Base-by-base conservation (phyloP, 2,113 vertebrate species). In the Coracopsis vasa region DNA sequence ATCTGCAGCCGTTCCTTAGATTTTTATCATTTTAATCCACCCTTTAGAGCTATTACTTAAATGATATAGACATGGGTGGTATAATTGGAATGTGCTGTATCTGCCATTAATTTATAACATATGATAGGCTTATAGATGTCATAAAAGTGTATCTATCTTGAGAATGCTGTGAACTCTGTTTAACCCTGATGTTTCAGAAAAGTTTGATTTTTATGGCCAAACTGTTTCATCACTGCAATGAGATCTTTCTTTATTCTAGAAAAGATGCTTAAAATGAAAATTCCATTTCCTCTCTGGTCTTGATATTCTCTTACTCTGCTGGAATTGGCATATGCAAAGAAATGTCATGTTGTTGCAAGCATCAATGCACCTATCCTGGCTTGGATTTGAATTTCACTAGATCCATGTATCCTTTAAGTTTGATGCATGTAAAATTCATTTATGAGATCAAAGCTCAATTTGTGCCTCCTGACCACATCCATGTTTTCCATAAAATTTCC, bases 41-140 rank as follows among this genome's bases (percentile, higher is more conserved):
- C 79, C 88, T 97, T 97, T 88, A 95, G 90, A 94, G 80, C 88
- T 94, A 80, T 97, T 96, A 97, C 96, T 95, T 92, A 95, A 94
- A 95, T 90, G 69, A 78, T 88, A 93, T 69, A 94, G 96, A 94
- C 95, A 95, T 93, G 88, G 81, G 75, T 95, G 92, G 83, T 90
- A 91, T 94, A 94, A 97, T 95, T 97, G 94, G 72, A 96, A 91
- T 91, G 64, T 88, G 27, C 92, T 90, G 47, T 89, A 92, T 96
- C 83, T 94, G 83, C 73, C 61, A 81, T 96, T 96, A 95, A 96
- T 96, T 95, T 94, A 96, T 93, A 94, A 84, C 90, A 79, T 96
- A 81, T 92, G 92, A 96, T 96, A 88, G 95, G 65, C 94, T 96
- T 96, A 94, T 88, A 96, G 86, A 96, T 86, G 82, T 96, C 92